A percentile compares a stretch with the other conserved stretches of the same genome.
Evolutionary conservation across 1,140 invertebrate species (phyloP).

Genomic region (Maconellicoccus hirsutus): DNA sequence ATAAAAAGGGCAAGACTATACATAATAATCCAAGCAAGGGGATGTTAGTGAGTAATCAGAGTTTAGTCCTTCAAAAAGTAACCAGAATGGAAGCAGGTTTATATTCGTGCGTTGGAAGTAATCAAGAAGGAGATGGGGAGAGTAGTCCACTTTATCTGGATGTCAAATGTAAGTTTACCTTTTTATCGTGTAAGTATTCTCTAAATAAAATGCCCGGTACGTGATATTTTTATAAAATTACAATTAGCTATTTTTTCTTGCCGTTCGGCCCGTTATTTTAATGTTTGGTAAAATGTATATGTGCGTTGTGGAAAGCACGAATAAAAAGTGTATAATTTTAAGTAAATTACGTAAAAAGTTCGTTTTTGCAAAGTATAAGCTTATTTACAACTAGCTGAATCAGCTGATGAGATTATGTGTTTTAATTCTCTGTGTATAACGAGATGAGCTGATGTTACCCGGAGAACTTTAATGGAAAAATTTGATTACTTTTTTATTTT

Average conservation of each 20-base stretch:
- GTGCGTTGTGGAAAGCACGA: background rate
- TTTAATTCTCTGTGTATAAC: background rate
- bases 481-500: background rate
- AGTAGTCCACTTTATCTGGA: constrained; percentile 68
- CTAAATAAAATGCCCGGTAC: background rate
- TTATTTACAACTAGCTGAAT: background rate
- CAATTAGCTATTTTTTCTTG: background rate
- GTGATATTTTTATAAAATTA: constrained; percentile 6
- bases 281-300: background rate
- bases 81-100: constrained; percentile 58
- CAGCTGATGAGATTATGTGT: background rate
- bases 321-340: background rate
- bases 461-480: background rate
- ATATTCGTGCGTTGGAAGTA: constrained; percentile 74
- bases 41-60: constrained; percentile 76
- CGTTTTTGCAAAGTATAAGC: background rate
- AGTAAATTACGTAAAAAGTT: background rate
- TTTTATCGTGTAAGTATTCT: constrained; percentile 5
- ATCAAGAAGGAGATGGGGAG: constrained; percentile 70
- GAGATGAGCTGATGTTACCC: background rate
- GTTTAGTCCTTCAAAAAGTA: constrained; percentile 67
- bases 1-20: constrained; percentile 44
- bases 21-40: constrained; percentile 36
- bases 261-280: too few species aligned
- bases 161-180: constrained; percentile 66